phyloP scores from a whole-genome alignment of 1,140 invertebrate species.

The Diuraphis noxia region DNA sequence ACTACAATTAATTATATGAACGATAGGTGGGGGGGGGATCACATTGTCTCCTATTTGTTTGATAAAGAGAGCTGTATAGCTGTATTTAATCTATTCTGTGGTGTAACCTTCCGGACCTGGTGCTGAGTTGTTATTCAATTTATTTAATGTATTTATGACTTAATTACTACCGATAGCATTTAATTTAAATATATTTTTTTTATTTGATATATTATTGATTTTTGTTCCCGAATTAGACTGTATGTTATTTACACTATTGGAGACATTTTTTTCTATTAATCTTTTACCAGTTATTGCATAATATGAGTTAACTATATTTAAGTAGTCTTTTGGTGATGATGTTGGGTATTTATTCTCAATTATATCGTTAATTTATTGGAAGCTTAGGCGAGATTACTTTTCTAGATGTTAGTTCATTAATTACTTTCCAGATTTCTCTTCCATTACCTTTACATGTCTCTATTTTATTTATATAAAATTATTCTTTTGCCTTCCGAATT shows the following conservation, averaged over 20 bases:
- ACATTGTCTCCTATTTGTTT: neutral
- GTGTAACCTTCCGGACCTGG: neutral
- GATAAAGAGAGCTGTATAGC: neutral
- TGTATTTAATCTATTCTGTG: too few species aligned
- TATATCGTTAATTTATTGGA: too few species aligned
- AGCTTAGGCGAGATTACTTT: too few species aligned
- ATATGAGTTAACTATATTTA: neutral
- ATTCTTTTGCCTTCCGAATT: too few species aligned
- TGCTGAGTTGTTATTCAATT: too few species aligned
- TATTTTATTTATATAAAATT: too few species aligned
- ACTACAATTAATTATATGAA: too few species aligned
- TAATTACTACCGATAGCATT: neutral
- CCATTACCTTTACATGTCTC: too few species aligned
- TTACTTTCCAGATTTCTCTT: too few species aligned
- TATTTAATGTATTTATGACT: neutral
- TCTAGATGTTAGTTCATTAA: too few species aligned
- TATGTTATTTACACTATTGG: neutral
- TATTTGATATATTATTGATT: neutral
- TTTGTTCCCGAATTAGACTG: neutral
- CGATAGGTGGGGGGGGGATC: too few species aligned
- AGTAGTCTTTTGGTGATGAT: neutral
- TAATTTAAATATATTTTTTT: neutral
- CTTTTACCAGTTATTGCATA: neutral
- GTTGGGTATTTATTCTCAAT: too few species aligned
- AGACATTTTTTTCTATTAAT: neutral